Evolutionary conservation across 2,797 vertebrate genomes (phyloP), one percentile per base, ranked within the genome.

Genomic region (Sphenopsis melanotis): DNA sequence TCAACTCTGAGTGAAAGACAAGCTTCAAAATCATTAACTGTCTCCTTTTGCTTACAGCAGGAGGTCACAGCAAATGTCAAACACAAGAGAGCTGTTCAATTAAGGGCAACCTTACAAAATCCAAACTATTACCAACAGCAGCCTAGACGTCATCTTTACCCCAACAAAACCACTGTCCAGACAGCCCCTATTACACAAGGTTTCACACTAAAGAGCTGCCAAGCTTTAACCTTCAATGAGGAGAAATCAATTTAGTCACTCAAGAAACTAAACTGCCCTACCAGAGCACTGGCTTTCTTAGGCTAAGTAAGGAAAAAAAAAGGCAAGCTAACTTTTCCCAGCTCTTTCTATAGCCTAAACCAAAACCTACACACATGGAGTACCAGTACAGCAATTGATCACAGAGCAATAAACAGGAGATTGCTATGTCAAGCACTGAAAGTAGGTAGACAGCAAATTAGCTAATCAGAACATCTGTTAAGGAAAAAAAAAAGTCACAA

Each of bases 51-150:
- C 90, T 94, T 89, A 66, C 80, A 97, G 90, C 75, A 86, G 90
- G 94, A 86, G 89, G 93, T 95, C 94, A 76, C 72, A 89, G 88
- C 68, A 97, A 96, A 95, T 89, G 92, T 89, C 95, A 95, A 66
- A 78, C 82, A 90, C 85, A 94, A 88, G 91, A 94, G 84, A 87
- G 82, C 47, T 1, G 55, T 65, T 97, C 91, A 95, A 59, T 74
- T 91, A 80, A 96, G 87, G 85, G 87, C 74, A 89, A 94, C 77
- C 75, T 96, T 94, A 89, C 80, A 95, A 89, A 82, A 91, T 84
- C 57, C 79, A 74, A 78, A 74, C 70, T 79, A 60, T 78, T 85
- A 96, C 79, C 88, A 80, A 52, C 82, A 92, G 65, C 93, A 87
- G 84, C 76, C 63, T 34, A 63, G 87, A 93, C 64, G 36, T 91